Percentiles rank a stretch among this genome's conserved stretches.
Conservation (phyloP, 2,888 invertebrate species). For the Odontocolon sp. region DNA sequence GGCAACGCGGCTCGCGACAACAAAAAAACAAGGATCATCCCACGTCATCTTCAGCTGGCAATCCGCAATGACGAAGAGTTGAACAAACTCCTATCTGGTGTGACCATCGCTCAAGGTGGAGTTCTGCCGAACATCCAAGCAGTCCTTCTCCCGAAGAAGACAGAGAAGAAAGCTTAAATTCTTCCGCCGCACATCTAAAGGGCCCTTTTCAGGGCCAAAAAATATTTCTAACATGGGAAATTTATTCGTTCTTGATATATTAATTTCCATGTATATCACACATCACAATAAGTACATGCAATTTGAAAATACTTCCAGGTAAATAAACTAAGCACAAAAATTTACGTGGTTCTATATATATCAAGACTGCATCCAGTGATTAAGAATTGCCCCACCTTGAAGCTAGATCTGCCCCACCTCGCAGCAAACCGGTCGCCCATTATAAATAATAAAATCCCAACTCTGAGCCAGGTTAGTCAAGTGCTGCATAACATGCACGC, state of each 20-base stretch:
- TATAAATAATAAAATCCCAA: constrained; percentile 46
- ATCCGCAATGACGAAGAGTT: constrained; percentile 91
- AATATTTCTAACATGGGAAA: not conserved
- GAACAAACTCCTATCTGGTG: constrained; percentile 88
- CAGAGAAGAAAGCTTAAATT: constrained; percentile 75
- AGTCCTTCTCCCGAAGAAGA: constrained; percentile 88
- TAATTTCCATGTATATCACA: not conserved
- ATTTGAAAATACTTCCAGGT: not conserved
- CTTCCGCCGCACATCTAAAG: constrained; percentile 12
- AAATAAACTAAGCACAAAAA: not conserved
- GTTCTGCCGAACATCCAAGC: constrained; percentile 91
- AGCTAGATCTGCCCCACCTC: constrained; percentile 44
- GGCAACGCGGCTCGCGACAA: constrained; percentile 87
- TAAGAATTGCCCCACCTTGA: constrained; percentile 33
- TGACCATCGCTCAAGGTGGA: constrained; percentile 92
- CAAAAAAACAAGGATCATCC: constrained; percentile 86
- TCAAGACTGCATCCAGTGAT: not conserved
- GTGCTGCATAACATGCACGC: constrained; percentile 20
- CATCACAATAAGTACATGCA: not conserved
- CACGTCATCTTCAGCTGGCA: constrained; percentile 89
- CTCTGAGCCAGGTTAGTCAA: constrained; percentile 35
- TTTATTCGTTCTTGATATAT: not conserved
- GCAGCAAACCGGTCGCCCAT: constrained; percentile 38
- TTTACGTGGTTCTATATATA: not conserved
- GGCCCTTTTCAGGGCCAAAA: constrained; percentile 54